Base-by-base conservation (phyloP, 1,140 invertebrate species). In the Cotesia typhae region DNA sequence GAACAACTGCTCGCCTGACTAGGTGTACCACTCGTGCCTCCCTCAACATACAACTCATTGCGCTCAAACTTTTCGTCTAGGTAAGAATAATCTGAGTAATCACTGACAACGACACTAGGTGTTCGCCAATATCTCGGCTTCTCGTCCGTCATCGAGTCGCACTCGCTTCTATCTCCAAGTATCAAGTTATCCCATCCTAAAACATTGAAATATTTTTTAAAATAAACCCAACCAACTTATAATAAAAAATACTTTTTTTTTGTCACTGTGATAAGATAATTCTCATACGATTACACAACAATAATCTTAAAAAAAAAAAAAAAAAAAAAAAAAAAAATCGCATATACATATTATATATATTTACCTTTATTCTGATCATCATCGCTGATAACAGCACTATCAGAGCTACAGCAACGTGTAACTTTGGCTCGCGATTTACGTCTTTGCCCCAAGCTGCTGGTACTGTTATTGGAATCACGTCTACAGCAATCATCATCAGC, bases 61-160 rank as follows among this genome's bases (percentile, higher is more conserved):
- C 82, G 78, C 12, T 86, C 85, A 17, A 79, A 79, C 47, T 81
- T 81, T 57, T 85, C 85, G 20, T 86, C 83, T 17, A 85, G 53
- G 74, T 85, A 84, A 6, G 85, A 86, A 74, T 93, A 93, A 79
- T 94, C 93, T 0, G 92, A 94, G 79, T 94, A 94, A 82, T 95
- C 94, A 76, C 93, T 94, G 1, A 95, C 92, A 3, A 95, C 93
- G 14, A 95, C 93, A 17, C 92, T 94, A 0, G 94, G 93, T 0
- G 93, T 94, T 38, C 93, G 83, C 79, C 92, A 92, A 77, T 90
- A 92, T 1, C 92, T 87, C 0, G 81, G 81, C 51, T 77, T 77
- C 41, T 47, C 41, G 41, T 84, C 87, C 55, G 88, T 88, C n/a
- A 81, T 87, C 4, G 85, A 82, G 70, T 88, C 88, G 74, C 84